Evolutionary conservation across 2,797 vertebrate species (phyloP).

Genomic region (Poeciliopsis gracilis): DNA sequence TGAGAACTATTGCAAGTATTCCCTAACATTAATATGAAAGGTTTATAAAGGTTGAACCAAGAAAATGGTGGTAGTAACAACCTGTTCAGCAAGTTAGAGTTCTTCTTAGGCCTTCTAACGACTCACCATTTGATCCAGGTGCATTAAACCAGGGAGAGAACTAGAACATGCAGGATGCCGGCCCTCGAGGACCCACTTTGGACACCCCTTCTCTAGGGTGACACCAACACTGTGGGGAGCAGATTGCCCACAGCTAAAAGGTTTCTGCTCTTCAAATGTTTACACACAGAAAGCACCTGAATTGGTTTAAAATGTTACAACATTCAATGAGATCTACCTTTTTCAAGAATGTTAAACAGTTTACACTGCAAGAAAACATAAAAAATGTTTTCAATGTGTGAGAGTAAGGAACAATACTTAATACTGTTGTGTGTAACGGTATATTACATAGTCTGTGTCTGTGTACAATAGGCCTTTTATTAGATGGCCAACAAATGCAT

Average conservation of each 20-base stretch:
- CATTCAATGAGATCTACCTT: background rate
- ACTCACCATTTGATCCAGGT: too few relatives aligned
- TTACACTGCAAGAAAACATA: background rate
- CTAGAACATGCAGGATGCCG: too few relatives aligned
- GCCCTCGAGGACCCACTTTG: too few relatives aligned
- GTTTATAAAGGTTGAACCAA: too few relatives aligned
- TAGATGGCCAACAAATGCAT: background rate
- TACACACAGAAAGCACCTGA: background rate
- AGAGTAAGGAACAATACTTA: background rate
- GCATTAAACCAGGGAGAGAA: too few relatives aligned
- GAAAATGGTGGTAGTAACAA: too few relatives aligned
- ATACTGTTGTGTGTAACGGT: background rate
- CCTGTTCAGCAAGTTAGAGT: too few relatives aligned
- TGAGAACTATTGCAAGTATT: too few relatives aligned
- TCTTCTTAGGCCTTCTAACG: too few relatives aligned
- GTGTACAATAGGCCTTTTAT: background rate
- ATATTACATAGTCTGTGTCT: background rate
- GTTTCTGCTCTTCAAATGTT: background rate
- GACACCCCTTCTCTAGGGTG: background rate
- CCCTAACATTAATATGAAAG: too few relatives aligned
- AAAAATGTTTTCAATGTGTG: too few relatives aligned
- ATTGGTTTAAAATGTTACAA: background rate
- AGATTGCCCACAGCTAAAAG: constrained; percentile 1
- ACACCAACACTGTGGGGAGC: constrained; percentile 6
- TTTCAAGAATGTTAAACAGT: background rate